These are phyloP conservation scores for Sitta carolinensis DNA, from an alignment of 2,797 vertebrate species.

Conservation along the genomic window DNA sequence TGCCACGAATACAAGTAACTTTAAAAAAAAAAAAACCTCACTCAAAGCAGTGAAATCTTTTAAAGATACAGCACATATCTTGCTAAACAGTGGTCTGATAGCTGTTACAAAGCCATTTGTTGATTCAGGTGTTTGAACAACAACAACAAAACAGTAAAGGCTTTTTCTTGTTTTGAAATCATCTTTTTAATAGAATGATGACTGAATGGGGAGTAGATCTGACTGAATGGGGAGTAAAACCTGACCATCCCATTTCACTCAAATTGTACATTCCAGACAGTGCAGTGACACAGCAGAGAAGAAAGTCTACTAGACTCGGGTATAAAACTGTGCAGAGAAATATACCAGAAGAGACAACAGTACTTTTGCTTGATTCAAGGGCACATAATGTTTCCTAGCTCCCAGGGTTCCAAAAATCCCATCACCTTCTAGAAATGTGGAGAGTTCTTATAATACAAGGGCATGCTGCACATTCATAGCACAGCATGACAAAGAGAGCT, in stretches of 20 bases:
- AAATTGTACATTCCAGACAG: not conserved
- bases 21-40: not conserved
- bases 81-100: not conserved
- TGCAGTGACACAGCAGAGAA: not conserved
- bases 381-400: not conserved
- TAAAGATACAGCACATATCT: constrained; percentile 23
- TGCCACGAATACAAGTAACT: constrained; percentile 30
- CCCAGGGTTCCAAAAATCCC: not conserved
- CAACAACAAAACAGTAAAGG: not conserved
- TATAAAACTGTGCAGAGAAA: not conserved
- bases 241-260: not conserved
- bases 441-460: not conserved
- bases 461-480: not conserved
- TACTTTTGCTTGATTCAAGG: not conserved
- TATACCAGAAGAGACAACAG: not conserved
- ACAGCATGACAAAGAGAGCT: not conserved
- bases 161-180: not conserved
- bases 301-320: not conserved
- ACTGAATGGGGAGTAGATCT: not conserved
- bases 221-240: not conserved
- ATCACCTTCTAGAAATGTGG: not conserved
- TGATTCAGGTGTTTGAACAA: not conserved
- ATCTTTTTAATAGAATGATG: not conserved
- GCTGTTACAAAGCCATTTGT: not conserved
- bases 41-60: constrained; percentile 6